Base-by-base conservation (phyloP, 2,888 invertebrate genomes). In the Andrena chrysosceles region DNA sequence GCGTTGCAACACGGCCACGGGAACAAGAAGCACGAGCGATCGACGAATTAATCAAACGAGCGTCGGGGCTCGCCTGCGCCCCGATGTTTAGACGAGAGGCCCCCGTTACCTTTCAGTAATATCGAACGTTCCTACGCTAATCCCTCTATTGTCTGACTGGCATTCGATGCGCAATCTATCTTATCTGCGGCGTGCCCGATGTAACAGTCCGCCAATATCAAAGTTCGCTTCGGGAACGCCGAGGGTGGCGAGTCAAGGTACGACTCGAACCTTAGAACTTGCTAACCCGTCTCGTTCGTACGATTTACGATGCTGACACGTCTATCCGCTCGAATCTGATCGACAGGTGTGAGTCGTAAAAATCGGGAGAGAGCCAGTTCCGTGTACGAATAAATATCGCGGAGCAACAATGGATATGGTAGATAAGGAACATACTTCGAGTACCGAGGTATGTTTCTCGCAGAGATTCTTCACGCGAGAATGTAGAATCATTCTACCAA, bases 81-180 rank as follows among this genome's bases (percentile, higher is more conserved):
- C 56, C 67, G 67, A 13, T n/a, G 33, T 70, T 31, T 63, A 16
- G 42, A 56, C 7, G 64, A 29, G 62, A 5, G 42, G 16, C 42
- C 49, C 42, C 56, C 42, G 63, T 68, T 67, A 66, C 49, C 49
- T 72, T 60, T 71, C 70, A 72, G 77, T 81, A 77, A 60, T 26
- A 64, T 74, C 64, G 56, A 70, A 52, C n/a, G 26, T 10, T 54
- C 31, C 10, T 29, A 33, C 56, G 26, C 62, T 73, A 66, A 75
- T 75, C 71, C 23, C 62, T 23, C 13, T 42, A 68, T 80, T 84
- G 77, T 77, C 42, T 54, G 63, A 64, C 64, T 76, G 64, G 78
- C 78, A 74, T 72, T 77, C 72, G 52, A 42, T 48, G 62, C 54
- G 63, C 62, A 23, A 79, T 73, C 49, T 62, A 62, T 63, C 72